Evolutionary conservation across 2,797 vertebrate genomes (phyloP), one percentile per base, ranked within the genome.

Genomic region (Manis crassicaudata): DNA sequence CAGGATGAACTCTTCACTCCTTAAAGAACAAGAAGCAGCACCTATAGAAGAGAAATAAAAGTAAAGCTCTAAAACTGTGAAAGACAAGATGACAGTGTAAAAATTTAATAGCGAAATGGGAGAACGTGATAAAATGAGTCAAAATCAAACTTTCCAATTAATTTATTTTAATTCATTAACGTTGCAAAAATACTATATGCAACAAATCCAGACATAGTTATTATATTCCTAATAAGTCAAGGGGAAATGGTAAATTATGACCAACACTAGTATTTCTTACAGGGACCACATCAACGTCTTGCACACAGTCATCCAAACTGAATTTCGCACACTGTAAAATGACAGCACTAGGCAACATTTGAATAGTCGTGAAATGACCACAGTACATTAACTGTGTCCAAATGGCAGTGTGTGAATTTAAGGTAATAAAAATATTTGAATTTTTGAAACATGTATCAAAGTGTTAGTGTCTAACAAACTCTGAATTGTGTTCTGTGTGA

Each of bases 141-240:
- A 92, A 94, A 92, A 77, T 20, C 88, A 68, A 94, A 88, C 54
- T 90, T 97, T 97, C 32, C 90, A 97, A 96, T 90, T 95, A 67
- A 95, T 97, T 98, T 97, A 98, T 98, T 98, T 96, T 92, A 96
- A 92, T 86, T 96, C 90, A 97, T 96, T 90, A 96, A 85, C 2
- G 54, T 79, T 96, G 96, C 94, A 95, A 97, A 95, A 96, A 79
- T 88, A 93, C 3, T 37, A 89, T 65, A 40, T 95, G 95, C 94
- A 97, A 97, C 94, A 97, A 56, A 96, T 60, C 65, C 93, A 81
- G 80, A 96, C 62, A 94, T 73, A 92, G 67, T 94, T 72, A 92
- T 6, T 95, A 72, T 91, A 90, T 92, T 95, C 68, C 68, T 97
- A 90, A 85, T 54, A 92, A 87, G 88, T 86, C 85, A 84, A 94